These are phyloP conservation scores for Pollimyrus isidori DNA, from an alignment of 2,113 vertebrate species.

Conservation along the genomic window DNA sequence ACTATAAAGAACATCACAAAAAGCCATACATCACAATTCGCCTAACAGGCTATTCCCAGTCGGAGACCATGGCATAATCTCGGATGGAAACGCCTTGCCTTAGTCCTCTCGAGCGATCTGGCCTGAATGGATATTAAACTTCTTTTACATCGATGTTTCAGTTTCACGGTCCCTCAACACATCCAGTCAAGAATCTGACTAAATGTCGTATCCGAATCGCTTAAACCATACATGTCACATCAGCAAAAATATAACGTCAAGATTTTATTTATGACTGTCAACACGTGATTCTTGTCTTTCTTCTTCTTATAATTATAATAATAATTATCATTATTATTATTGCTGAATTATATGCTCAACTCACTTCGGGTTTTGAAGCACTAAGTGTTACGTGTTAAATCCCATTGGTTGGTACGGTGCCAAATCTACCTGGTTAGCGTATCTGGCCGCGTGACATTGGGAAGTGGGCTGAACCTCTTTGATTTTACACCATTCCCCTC, in stretches of 20 bases:
- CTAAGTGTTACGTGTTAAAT: not conserved
- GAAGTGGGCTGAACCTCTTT: not conserved
- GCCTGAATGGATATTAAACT: not conserved
- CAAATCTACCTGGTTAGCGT: not conserved
- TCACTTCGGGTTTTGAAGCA: not conserved
- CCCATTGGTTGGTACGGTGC: not conserved
- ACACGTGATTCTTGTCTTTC: not conserved
- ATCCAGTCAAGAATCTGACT: not conserved
- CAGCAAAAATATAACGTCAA: not conserved
- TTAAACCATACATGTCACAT: not conserved
- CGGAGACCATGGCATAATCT: not conserved
- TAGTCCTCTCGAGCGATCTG: not conserved
- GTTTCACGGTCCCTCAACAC: not conserved
- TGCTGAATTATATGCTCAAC: not conserved
- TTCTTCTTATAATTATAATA: not conserved
- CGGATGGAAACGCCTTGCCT: not conserved
- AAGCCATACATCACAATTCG: not conserved
- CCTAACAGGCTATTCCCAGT: not conserved
- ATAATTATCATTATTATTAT: not conserved
- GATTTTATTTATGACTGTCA: not conserved
- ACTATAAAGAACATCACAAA: not conserved
- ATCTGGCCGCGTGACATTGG: not conserved
- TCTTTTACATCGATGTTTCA: not conserved
- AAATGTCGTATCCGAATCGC: not conserved
- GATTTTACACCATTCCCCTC: slow-evolving; percentile 7